Conservation (phyloP, 2,888 invertebrate species). For the Callimorpha dominula region DNA sequence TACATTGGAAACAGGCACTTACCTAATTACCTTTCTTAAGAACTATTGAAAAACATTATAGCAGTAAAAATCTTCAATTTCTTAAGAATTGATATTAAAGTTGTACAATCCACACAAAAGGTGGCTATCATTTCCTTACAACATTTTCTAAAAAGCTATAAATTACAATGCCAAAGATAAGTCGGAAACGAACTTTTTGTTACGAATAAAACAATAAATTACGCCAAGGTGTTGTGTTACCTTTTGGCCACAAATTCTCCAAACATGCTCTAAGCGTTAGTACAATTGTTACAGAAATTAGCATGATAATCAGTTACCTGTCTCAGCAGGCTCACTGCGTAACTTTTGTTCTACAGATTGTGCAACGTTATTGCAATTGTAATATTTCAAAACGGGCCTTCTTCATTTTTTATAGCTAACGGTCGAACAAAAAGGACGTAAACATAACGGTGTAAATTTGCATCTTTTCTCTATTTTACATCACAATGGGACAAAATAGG, state of each 20-base stretch:
- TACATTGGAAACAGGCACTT: not conserved
- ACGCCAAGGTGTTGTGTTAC: constrained; percentile 81
- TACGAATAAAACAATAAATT: constrained; percentile 82
- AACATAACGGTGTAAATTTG: constrained; percentile 82
- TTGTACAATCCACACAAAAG: constrained; percentile 27
- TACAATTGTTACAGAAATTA: constrained; percentile 77
- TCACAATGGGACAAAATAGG: constrained; percentile 72
- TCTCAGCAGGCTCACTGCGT: constrained; percentile 78
- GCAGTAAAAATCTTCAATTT: constrained; percentile 3
- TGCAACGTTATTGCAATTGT: constrained; percentile 71
- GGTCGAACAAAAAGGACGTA: constrained; percentile 68
- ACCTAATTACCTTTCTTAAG: not conserved
- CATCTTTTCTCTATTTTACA: constrained; percentile 75
- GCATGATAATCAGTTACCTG: constrained; percentile 85
- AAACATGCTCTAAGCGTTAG: constrained; percentile 73
- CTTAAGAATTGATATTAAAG: constrained; percentile 34
- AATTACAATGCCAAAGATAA: constrained; percentile 80
- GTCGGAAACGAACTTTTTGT: constrained; percentile 84
- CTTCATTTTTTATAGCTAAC: constrained; percentile 77
- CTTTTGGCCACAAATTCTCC: constrained; percentile 80
- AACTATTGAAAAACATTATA: not conserved
- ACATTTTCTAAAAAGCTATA: constrained; percentile 59
- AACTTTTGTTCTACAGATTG: constrained; percentile 71
- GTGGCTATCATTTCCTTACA: constrained; percentile 39
- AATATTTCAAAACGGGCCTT: constrained; percentile 62